These are phyloP conservation scores for Plebejus argus DNA, from an alignment of 2,888 invertebrate genomes.

Conservation along the genomic window DNA sequence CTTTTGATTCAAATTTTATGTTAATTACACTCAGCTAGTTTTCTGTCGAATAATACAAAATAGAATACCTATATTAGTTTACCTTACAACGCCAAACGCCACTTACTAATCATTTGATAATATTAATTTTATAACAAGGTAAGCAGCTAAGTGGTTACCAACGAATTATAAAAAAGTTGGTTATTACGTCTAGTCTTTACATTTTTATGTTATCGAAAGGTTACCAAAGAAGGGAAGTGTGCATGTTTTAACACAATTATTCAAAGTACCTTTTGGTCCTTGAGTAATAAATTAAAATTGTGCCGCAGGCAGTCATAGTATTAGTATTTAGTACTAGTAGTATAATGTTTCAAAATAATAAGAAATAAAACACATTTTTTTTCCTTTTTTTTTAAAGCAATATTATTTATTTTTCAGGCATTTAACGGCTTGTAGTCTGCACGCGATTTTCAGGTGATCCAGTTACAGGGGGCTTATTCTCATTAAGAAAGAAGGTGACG, in stretches of 20 bases:
- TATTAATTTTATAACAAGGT: too few relatives aligned
- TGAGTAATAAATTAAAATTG: background rate
- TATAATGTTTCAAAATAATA: background rate
- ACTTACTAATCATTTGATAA: too few relatives aligned
- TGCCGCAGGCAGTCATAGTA: background rate
- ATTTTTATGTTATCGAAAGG: background rate
- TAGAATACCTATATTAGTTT: too few relatives aligned
- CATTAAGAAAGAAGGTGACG: too few relatives aligned
- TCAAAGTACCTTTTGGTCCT: background rate
- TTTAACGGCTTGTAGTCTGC: background rate
- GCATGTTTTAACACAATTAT: slow-evolving; percentile 2
- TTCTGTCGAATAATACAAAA: too few relatives aligned
- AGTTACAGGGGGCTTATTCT: too few relatives aligned
- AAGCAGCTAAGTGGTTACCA: too few relatives aligned
- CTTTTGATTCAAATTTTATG: background rate
- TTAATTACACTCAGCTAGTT: too few relatives aligned
- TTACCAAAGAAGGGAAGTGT: background rate
- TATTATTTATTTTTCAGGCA: background rate
- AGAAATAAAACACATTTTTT: background rate
- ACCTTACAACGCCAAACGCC: too few relatives aligned
- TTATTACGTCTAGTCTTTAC: background rate
- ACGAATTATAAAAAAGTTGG: too few relatives aligned
- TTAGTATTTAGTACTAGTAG: background rate
- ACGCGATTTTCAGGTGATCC: background rate
- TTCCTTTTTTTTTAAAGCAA: background rate